Conservation (phyloP, 2,888 invertebrate species). For the Julus scandinavius region DNA sequence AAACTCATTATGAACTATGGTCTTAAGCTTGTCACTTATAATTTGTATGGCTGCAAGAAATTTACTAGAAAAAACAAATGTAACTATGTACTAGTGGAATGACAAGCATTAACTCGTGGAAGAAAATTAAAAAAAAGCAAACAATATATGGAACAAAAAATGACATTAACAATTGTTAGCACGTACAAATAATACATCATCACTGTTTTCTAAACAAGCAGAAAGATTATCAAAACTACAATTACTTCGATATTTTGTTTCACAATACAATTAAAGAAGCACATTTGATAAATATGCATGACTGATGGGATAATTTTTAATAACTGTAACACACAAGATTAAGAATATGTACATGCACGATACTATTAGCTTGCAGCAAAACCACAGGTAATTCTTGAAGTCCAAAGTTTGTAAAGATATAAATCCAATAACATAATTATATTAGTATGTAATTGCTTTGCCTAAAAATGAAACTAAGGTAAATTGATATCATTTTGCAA, state of each 20-base stretch:
- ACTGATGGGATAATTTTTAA: neutral
- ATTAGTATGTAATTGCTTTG: neutral
- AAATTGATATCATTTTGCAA: neutral
- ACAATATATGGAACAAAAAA: neutral
- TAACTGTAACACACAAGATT: neutral
- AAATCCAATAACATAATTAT: neutral
- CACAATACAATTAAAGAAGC: neutral
- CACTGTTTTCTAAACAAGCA: neutral
- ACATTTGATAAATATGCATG: conserved; percentile 9
- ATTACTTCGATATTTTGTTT: conserved; percentile 25
- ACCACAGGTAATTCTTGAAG: neutral
- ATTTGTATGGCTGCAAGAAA: neutral
- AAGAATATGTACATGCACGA: conserved; percentile 21
- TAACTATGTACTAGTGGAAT: neutral
- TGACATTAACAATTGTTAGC: neutral
- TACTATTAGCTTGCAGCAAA: neutral
- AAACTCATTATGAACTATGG: neutral
- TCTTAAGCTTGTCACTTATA: neutral
- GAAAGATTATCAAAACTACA: neutral
- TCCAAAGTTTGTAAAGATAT: neutral
- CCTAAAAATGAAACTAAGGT: neutral
- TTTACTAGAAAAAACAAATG: neutral
- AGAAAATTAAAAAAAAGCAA: neutral
- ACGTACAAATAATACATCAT: neutral
- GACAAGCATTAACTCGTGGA: neutral